Base-by-base conservation (phyloP, 2,113 vertebrate genomes). In the Brachyhypopomus gauderio region DNA sequence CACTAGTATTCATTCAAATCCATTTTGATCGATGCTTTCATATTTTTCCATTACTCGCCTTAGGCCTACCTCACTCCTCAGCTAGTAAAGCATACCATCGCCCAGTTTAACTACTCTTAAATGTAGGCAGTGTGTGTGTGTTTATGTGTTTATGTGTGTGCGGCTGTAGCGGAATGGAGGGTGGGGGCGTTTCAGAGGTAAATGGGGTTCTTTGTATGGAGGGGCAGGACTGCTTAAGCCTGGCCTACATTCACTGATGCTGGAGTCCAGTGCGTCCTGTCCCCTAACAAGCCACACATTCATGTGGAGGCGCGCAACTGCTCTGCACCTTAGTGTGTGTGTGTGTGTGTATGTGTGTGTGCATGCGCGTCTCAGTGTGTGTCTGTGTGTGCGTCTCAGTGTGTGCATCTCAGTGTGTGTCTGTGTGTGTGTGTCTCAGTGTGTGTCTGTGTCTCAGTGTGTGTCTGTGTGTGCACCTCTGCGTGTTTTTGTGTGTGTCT, bases 201-300 rank as follows among this genome's bases (percentile, higher is more conserved):
- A 85, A 85, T 85, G 75, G 84, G 17, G 48, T 58, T 82, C 84
- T 85, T 85, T 85, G 77, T 85, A 36, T 60, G 55, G 45, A 34
- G 63, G 38, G 34, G 27, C 55, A 2, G 45, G 48, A 58, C 72
- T 72, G 16, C 66, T 30, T 79, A 82, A 82, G 67, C 80, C 64
- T 76, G 66, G 76, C 76, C 72, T 82, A 76, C 38, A 85, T 85
- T 82, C 80, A 72, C 63, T 64, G 17, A 22, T 70, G 74, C 78
- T 78, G 79, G 79, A 82, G 75, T 75, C 76, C 76, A 45, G 59
- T 38, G 60, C 25, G 80, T 82, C 72, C 59, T 79, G 58, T 71
- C 55, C 77, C 34, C 55, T 70, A 85, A 85, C 84, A 85, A 76
- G 60, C 45, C 77, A 8, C 60, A 60, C 84, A 85, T 78, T 85